A percentile compares a stretch with the other conserved stretches of the same genome.
Evolutionary conservation across 2,888 invertebrate species (phyloP).

Genomic region (Nomada goodeniana): DNA sequence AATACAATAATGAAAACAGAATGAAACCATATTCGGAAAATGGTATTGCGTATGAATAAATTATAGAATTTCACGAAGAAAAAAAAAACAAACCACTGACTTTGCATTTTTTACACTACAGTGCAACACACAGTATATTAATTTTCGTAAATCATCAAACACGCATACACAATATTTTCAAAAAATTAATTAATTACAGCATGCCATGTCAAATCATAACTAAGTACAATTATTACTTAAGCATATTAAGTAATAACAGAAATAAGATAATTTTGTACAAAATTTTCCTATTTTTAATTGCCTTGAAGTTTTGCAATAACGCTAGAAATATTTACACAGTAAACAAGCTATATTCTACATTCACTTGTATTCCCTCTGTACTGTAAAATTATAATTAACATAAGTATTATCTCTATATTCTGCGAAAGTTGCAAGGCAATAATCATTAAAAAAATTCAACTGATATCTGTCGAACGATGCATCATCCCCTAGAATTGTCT

Average conservation of each 20-base stretch:
- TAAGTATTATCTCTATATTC: neutral
- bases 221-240: neutral
- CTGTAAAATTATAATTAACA: neutral
- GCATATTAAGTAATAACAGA: neutral
- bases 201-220: constrained; percentile 22
- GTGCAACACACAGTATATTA: constrained; percentile 9
- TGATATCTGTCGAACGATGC: neutral
- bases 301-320: too few species aligned
- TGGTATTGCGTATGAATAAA: constrained; percentile 1
- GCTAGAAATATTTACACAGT: too few species aligned
- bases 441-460: neutral
- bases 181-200: constrained; percentile 30
- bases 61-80: constrained; percentile 1
- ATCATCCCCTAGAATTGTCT: neutral
- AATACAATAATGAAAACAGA: constrained; percentile 38
- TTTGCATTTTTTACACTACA: constrained; percentile 16
- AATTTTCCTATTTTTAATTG: too few species aligned
- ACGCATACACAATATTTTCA: neutral
- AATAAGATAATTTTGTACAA: neutral
- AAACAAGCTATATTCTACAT: neutral
- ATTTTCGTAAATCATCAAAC: neutral
- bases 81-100: neutral
- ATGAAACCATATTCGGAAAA: constrained; percentile 21
- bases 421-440: too few species aligned
- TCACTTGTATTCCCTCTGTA: neutral